Percentiles rank a stretch among this genome's conserved stretches.
Conservation (phyloP, 2,888 invertebrate species). For the Machimus atricapillus region DNA sequence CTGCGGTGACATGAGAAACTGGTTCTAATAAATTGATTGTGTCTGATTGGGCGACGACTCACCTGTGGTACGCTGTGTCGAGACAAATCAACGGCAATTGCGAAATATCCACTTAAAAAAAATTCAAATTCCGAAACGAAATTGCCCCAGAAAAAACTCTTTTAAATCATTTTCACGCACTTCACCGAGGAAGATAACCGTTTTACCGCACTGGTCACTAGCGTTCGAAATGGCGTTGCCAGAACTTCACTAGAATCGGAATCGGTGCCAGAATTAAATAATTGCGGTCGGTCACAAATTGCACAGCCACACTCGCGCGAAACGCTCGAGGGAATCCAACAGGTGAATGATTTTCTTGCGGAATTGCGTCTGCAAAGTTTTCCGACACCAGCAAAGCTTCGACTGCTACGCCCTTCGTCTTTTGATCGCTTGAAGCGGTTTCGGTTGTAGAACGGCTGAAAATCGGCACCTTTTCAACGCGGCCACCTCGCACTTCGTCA, state of each 20-base stretch:
- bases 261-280: background rate
- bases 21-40: background rate
- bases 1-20: background rate
- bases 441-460: background rate
- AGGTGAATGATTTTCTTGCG: background rate
- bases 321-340: background rate
- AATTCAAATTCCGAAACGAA: background rate
- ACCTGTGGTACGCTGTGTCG: background rate
- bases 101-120: constrained; percentile 26
- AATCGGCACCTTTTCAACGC: background rate
- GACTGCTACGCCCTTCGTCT: background rate
- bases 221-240: background rate
- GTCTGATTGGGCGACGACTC: background rate
- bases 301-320: background rate
- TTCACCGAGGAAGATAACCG: background rate
- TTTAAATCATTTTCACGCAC: constrained; percentile 34
- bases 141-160: background rate
- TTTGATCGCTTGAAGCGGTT: background rate
- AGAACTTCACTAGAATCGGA: background rate
- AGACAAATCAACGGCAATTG: background rate
- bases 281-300: background rate
- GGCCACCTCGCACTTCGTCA: background rate
- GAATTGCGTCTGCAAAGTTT: background rate
- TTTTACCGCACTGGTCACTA: background rate
- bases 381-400: background rate